Conservation (phyloP, 2,888 invertebrate genomes). For the Metellina segmentata region DNA sequence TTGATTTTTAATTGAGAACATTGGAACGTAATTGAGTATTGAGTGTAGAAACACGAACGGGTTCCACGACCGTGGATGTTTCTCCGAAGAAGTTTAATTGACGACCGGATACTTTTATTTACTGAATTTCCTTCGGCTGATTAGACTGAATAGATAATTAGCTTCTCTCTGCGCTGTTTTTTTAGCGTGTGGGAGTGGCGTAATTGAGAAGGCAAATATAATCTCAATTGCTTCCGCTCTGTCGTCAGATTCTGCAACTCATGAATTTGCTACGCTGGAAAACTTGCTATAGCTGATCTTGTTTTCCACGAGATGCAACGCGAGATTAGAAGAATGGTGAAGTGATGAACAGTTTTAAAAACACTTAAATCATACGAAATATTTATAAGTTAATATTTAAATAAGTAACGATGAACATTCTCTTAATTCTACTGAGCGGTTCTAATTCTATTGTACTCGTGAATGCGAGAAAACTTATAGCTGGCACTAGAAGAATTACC, state of each 20-base stretch:
- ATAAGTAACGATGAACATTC: too few species aligned
- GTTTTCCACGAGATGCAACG: too few species aligned
- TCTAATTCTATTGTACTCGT: too few species aligned
- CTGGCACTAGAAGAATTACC: too few species aligned
- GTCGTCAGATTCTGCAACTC: not conserved
- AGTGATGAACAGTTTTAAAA: too few species aligned
- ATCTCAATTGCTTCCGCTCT: not conserved
- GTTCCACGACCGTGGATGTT: not conserved
- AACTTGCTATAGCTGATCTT: too few species aligned
- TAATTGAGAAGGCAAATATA: conserved; percentile 1
- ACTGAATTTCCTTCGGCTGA: conserved; percentile 28
- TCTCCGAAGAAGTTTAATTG: conserved; percentile 10
- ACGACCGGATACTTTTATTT: conserved; percentile 32
- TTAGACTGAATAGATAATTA: conserved; percentile 32
- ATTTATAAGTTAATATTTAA: too few species aligned
- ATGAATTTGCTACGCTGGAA: too few species aligned
- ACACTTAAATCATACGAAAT: too few species aligned
- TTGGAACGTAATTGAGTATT: not conserved
- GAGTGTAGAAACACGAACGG: not conserved
- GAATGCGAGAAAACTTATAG: too few species aligned
- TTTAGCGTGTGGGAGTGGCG: not conserved
- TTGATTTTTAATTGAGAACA: not conserved
- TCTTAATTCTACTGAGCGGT: too few species aligned
- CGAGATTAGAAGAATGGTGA: too few species aligned
- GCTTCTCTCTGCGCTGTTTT: not conserved